These are phyloP conservation scores for Ameiurus melas DNA, from an alignment of 2,113 vertebrate genomes.

Conservation along the genomic window DNA sequence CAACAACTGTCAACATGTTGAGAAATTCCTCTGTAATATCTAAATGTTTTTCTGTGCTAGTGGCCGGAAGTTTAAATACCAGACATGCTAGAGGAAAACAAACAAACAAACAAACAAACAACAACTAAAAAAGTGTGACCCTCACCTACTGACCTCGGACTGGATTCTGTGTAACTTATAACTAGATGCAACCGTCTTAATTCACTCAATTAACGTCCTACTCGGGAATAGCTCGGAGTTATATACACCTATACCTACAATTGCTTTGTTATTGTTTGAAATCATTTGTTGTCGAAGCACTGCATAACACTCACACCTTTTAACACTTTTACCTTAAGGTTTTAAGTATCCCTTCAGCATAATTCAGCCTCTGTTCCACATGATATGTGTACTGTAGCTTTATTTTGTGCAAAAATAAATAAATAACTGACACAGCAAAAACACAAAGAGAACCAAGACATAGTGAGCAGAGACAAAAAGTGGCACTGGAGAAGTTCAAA, in stretches of 20 bases:
- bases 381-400: neutral
- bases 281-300: neutral
- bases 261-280: neutral
- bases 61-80: neutral
- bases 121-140: no score
- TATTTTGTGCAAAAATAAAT: neutral
- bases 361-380: neutral
- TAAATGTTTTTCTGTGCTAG: neutral
- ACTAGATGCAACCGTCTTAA: neutral
- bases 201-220: neutral
- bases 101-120: no score
- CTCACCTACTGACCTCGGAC: neutral
- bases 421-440: slow-evolving; percentile 20
- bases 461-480: slow-evolving; percentile 58
- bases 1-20: neutral
- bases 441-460: slow-evolving; percentile 49
- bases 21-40: neutral
- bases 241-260: neutral
- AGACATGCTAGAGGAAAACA: no score
- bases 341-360: slow-evolving; percentile 1
- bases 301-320: neutral
- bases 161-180: neutral
- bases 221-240: neutral
- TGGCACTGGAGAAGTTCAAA: slow-evolving; percentile 70
- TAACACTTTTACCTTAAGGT: neutral